A percentile compares a stretch with the other conserved stretches of the same genome.
phyloP scores from a whole-genome alignment of 2,888 invertebrate species.

The Lottia scabra region DNA sequence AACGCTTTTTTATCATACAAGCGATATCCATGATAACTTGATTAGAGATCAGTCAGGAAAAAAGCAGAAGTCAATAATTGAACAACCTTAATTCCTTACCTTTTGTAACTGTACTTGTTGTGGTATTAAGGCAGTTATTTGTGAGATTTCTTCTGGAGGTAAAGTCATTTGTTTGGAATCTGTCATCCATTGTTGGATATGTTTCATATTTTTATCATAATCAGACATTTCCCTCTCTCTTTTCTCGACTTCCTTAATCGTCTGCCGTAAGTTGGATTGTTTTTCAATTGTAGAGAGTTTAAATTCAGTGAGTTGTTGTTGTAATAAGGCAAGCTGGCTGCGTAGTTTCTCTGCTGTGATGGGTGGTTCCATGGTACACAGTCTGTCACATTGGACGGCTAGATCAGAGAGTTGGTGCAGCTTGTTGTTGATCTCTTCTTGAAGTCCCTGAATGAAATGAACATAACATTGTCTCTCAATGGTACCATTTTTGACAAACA shows the following conservation, averaged over 20 bases:
- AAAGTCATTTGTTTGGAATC: slow-evolving; percentile 53
- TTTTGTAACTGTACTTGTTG: slow-evolving; percentile 48
- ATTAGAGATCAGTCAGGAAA: no score
- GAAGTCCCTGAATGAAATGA: slow-evolving; percentile 44
- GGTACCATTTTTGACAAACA: no score
- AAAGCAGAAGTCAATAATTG: no score
- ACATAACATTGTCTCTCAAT: background rate
- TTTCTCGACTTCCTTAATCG: slow-evolving; percentile 57
- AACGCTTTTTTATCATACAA: no score
- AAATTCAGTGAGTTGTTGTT: slow-evolving; percentile 53
- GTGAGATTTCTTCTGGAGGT: slow-evolving; percentile 27
- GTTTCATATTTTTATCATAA: slow-evolving; percentile 49
- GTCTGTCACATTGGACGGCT: slow-evolving; percentile 59
- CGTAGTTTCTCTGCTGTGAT: slow-evolving; percentile 50
- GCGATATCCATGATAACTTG: no score
- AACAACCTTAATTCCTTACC: slow-evolving; percentile 38
- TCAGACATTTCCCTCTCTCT: slow-evolving; percentile 56
- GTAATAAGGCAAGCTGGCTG: slow-evolving; percentile 50
- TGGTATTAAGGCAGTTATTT: slow-evolving; percentile 29
- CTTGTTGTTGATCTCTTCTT: slow-evolving; percentile 51
- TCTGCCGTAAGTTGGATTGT: slow-evolving; percentile 44
- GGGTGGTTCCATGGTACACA: slow-evolving; percentile 53
- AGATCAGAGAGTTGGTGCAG: slow-evolving; percentile 61
- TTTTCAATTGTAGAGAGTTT: slow-evolving; percentile 55
- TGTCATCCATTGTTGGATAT: slow-evolving; percentile 59